Base-by-base conservation (phyloP, 1,140 invertebrate genomes). In the Drosophila cardini region DNA sequence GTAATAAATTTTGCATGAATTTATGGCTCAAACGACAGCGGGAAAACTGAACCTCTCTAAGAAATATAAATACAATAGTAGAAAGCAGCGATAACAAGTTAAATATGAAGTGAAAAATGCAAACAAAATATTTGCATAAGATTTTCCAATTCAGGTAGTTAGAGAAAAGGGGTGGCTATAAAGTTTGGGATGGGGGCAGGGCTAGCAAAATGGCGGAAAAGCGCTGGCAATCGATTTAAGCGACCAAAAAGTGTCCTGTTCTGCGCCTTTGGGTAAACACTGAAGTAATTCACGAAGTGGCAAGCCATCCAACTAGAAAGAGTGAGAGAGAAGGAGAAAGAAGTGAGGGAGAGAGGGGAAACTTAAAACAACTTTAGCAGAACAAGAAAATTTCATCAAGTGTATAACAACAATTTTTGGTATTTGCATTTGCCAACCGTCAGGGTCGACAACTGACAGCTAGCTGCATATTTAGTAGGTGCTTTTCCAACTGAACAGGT, bases 51-150 rank as follows among this genome's bases (percentile, higher is more conserved):
- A n/a, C n/a, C n/a, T n/a, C n/a, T n/a, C 2, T 53, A 69, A 36
- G 45, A 52, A 57, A 76, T 26, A 76, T 72, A 67, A 65, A 72
- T 69, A 40, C 38, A 40, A 40, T 40, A 4, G 38, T 50, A 53
- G 62, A 71, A 72, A 26, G 21, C 21, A 77, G 60, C 78, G 81
- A 76, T 63, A 78, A 75, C 72, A 86, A 83, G 76, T 87, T 86
- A 87, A 86, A 86, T 89, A 83, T 83, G 74, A 89, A 86, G 80
- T 82, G 69, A 81, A 89, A 86, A 87, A 87, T 89, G 80, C 83
- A 80, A 89, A 89, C 73, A 76, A 79, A 86, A 77, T 87, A 89
- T 83, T 89, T 89, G 84, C 84, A 89, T 87, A 87, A 71, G 72
- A 71, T 77, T 74, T 78, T 82, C 60, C n/a, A 21, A 32, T 13